Base-by-base conservation (phyloP, 2,888 invertebrate species). In the Drosophila falleni region DNA sequence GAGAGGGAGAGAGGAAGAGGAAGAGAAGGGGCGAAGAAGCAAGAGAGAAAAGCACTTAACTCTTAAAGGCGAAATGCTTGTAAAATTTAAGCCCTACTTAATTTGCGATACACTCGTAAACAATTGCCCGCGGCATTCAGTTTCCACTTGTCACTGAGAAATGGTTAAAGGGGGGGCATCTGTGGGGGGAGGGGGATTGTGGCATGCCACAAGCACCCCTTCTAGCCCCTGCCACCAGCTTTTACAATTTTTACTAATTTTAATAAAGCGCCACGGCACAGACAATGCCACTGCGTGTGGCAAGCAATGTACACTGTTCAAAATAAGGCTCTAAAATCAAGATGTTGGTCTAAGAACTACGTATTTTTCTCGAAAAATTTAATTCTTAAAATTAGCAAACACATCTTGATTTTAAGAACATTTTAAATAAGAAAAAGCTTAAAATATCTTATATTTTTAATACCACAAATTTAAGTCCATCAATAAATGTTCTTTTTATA, bases 181-280 rank as follows among this genome's bases (percentile, higher is more conserved):
- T 15, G 16, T 15, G 19, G 10, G 0, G 23, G 33, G n/a, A 10
- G 9, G 0, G 55, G 23, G 44, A 1, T 11, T 15, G 44, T 35
- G 56, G 46, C 46, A 56, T 44, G 55, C 44, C 55, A 44, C 55
- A 55, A 15, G 6, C 31, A 23, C 19, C 29, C 16, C 16, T 3
- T 1, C 23, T 0, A 5, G n/a, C 3, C 19, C 42, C 47, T 13
- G 9, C 37, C 26, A 5, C 31, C 35, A 55, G 54, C 68, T 78
- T 77, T 59, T 26, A 67, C 53, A 68, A 80, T 90, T 90, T 90
- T 91, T 90, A 90, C 91, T 89, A 90, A 90, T 90, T 91, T 91
- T 89, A 90, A 90, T 90, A 90, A 80, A 77, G 81, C 80, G 68
- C 47, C 76, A 54, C 55, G 19, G 35, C 47, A 39, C 33, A 72